Evolutionary conservation across 2,113 vertebrate species (phyloP).

Genomic region (Oplegnathus fasciatus): DNA sequence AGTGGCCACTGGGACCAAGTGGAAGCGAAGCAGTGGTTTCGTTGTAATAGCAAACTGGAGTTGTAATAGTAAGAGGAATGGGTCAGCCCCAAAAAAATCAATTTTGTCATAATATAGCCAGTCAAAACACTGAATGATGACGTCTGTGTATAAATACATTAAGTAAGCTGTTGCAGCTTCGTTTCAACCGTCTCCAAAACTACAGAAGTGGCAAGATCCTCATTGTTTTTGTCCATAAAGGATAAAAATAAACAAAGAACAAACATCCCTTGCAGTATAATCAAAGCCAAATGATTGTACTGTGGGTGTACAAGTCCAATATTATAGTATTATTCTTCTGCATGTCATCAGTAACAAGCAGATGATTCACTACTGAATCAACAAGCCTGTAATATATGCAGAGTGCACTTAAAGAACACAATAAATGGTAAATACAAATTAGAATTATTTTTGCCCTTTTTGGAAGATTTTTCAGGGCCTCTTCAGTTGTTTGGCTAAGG

Average conservation of each 20-base stretch:
- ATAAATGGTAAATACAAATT: not conserved
- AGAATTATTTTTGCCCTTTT: not conserved
- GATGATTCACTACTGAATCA: not conserved
- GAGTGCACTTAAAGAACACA: not conserved
- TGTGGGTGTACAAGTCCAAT: not conserved
- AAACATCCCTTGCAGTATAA: not conserved
- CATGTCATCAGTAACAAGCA: not conserved
- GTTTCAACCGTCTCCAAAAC: not conserved
- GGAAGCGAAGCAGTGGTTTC: not conserved
- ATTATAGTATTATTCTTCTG: not conserved
- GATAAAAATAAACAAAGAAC: not conserved
- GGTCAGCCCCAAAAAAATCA: not conserved
- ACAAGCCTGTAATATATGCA: not conserved
- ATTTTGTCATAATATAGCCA: not conserved
- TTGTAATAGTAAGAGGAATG: not conserved
- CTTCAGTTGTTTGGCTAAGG: slow-evolving; percentile 8
- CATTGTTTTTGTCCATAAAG: not conserved
- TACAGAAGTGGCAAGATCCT: not conserved
- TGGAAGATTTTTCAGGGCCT: not conserved
- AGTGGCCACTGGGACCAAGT: not conserved
- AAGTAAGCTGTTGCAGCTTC: not conserved
- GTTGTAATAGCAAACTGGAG: not conserved
- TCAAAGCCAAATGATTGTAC: not conserved
- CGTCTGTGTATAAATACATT: not conserved
- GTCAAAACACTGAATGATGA: not conserved